Evolutionary conservation across 2,113 vertebrate species (phyloP).

Genomic region (Rhegmatorhina hoffmannsi): DNA sequence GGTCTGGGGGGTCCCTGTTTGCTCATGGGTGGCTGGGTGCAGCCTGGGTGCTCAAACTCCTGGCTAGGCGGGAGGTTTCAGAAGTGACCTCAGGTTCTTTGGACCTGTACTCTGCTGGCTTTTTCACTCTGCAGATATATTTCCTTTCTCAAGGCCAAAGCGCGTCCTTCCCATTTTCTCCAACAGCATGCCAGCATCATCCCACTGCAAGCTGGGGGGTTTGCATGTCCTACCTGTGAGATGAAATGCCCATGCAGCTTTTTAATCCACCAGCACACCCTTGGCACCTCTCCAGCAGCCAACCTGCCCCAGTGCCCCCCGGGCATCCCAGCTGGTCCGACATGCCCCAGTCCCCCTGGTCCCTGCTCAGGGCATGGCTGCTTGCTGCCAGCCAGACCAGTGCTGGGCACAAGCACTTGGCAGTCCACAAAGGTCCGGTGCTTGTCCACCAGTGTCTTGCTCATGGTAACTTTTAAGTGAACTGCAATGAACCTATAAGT

Average conservation of each 20-base stretch:
- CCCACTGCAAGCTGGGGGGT: accelerated
- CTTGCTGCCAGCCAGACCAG: not conserved
- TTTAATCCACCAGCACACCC: not conserved
- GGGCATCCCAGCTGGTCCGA: not conserved
- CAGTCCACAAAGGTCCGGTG: not conserved
- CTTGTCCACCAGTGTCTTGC: not conserved
- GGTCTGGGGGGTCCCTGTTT: too few species aligned
- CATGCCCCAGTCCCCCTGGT: accelerated
- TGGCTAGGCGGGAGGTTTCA: not conserved
- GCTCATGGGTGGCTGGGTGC: not conserved
- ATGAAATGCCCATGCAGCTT: not conserved
- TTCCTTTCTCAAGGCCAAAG: not conserved
- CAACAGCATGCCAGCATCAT: not conserved
- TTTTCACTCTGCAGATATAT: not conserved
- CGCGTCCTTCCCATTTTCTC: not conserved
- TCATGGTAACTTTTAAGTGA: constrained; percentile 46
- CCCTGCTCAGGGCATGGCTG: not conserved
- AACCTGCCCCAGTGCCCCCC: not conserved
- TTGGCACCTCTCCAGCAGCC: not conserved
- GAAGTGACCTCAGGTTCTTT: not conserved
- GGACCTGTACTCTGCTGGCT: not conserved
- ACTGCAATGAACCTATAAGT: constrained; percentile 74
- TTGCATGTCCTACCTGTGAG: not conserved
- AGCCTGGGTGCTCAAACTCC: accelerated
- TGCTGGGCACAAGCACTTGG: accelerated